Percentiles rank a stretch among this genome's conserved stretches.
These are phyloP conservation scores for Aspiorhynchus laticeps DNA, from an alignment of 2,113 vertebrate genomes.

Conservation along the genomic window DNA sequence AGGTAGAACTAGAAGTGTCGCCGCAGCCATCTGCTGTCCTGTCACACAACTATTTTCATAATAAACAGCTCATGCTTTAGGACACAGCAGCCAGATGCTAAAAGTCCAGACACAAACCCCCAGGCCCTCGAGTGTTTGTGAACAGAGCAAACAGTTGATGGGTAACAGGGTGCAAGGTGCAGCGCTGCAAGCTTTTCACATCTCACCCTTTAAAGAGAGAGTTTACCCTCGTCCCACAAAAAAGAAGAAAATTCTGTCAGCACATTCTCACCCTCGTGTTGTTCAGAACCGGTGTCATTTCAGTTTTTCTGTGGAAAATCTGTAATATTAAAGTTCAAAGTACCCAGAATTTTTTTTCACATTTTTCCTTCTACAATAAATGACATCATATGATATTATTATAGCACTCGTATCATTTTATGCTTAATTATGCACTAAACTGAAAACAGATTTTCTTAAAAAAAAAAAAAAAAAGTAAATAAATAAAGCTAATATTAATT, in stretches of 20 bases:
- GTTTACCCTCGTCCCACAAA: not conserved
- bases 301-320: not conserved
- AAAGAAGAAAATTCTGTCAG: not conserved
- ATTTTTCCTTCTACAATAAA: not conserved
- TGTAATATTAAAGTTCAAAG: not conserved
- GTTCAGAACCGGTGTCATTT: not conserved
- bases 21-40: conserved; percentile 36
- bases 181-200: not conserved
- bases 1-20: conserved; percentile 15
- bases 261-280: not conserved
- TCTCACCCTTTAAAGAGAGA: not conserved
- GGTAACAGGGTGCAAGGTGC: conserved; percentile 27
- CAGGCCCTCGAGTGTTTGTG: conserved; percentile 12
- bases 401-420: not conserved
- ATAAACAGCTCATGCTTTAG: conserved; percentile 41
- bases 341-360: not conserved
- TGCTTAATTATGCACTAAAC: not conserved
- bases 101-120: conserved; percentile 24
- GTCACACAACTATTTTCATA: conserved; percentile 49
- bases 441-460: not conserved
- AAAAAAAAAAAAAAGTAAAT: not conserved
- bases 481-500: not conserved
- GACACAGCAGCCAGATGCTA: conserved; percentile 41
- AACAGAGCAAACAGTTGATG: conserved; percentile 26
- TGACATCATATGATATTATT: too few species aligned